Percentiles rank a stretch among this genome's conserved stretches.
These are phyloP conservation scores for Hydrolagus colliei DNA, from an alignment of 2,797 vertebrate genomes.

Conservation along the genomic window DNA sequence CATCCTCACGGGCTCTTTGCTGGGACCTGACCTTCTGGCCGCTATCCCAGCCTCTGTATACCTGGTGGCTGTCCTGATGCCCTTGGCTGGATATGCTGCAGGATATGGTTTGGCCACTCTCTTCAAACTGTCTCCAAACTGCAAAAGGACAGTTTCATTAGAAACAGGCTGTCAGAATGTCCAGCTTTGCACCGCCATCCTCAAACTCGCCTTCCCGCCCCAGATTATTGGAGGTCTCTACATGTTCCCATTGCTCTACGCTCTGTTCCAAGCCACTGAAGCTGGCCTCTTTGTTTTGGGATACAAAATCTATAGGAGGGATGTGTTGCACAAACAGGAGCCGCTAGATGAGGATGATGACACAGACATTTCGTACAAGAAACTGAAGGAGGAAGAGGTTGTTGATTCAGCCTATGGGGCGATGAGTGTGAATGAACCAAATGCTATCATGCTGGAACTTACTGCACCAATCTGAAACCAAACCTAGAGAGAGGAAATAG, in stretches of 20 bases:
- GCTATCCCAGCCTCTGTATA: constrained; percentile 82
- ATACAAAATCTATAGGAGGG: constrained; percentile 76
- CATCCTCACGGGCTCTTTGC: constrained; percentile 86
- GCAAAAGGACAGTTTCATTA: constrained; percentile 79
- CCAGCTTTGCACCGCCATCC: constrained; percentile 91
- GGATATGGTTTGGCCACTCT: constrained; percentile 81
- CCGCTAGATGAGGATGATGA: constrained; percentile 61
- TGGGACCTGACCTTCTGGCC: constrained; percentile 85
- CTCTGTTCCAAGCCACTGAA: constrained; percentile 88
- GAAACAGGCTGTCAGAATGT: constrained; percentile 96
- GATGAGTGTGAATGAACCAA: constrained; percentile 64
- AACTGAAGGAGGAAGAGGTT: constrained; percentile 78
- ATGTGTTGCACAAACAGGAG: constrained; percentile 71
- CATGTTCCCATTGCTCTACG: constrained; percentile 94
- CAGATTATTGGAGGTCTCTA: constrained; percentile 86
- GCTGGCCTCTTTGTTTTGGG: constrained; percentile 81
- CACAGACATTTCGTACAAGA: constrained; percentile 78
- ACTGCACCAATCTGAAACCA: not conserved
- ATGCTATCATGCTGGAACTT: constrained; percentile 37
- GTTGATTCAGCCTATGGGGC: constrained; percentile 76
- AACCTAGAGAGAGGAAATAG: not conserved
- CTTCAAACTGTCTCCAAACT: constrained; percentile 77
- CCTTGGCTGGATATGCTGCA: constrained; percentile 74
- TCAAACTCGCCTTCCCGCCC: constrained; percentile 87
- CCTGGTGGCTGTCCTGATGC: constrained; percentile 83